phyloP scores from a whole-genome alignment of 2,113 vertebrate species.

The Pseudopodoces humilis region DNA sequence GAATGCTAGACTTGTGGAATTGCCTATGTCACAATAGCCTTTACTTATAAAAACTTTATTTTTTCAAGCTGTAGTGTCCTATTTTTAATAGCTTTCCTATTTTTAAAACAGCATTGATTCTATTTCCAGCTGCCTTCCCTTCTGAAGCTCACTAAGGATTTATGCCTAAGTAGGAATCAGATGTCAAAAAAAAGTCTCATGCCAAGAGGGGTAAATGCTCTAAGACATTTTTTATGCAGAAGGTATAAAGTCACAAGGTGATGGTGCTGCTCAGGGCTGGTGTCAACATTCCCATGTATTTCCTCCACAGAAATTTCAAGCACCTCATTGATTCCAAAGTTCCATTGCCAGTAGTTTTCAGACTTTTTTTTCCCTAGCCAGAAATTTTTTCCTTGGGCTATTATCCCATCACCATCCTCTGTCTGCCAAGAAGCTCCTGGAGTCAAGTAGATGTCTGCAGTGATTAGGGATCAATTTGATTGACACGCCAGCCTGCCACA shows the following conservation, averaged over 20 bases:
- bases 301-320: background rate
- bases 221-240: background rate
- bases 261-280: background rate
- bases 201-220: background rate
- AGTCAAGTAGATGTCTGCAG: background rate
- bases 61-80: background rate
- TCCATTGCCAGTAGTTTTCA: background rate
- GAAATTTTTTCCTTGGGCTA: background rate
- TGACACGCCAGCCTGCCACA: background rate
- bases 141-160: background rate
- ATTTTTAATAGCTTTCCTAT: background rate
- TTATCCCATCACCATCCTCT: background rate
- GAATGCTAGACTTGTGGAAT: background rate
- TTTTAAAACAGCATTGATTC: background rate
- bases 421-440: background rate
- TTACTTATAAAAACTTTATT: background rate
- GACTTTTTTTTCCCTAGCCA: background rate
- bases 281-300: accelerated
- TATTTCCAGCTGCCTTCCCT: background rate
- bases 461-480: background rate
- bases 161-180: background rate
- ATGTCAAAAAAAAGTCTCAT: background rate
- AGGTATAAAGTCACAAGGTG: background rate
- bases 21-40: background rate
- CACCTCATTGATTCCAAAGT: background rate